Evolutionary conservation across 1,140 invertebrate genomes (phyloP).

Genomic region (Bradysia coprophila): DNA sequence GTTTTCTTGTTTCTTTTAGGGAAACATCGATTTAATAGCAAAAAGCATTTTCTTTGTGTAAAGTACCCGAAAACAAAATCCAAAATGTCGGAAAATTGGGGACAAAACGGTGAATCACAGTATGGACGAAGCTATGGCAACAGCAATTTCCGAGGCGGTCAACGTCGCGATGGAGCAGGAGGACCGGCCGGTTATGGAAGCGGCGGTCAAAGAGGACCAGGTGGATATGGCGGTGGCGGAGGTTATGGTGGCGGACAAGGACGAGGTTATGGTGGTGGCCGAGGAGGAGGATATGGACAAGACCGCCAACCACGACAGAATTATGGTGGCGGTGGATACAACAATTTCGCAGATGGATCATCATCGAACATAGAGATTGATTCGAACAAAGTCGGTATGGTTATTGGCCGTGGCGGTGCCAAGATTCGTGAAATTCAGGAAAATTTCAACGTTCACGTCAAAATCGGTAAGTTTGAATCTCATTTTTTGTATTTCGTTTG

Average conservation of each 20-base stretch:
- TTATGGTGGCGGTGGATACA: neutral
- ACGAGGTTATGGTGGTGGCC: neutral
- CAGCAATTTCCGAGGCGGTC: neutral
- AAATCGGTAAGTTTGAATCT: neutral
- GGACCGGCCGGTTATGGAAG: neutral
- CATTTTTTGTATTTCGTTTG: neutral
- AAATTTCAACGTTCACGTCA: conserved; percentile 33
- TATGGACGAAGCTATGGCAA: neutral
- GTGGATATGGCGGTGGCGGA: neutral
- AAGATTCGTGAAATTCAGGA: conserved; percentile 56
- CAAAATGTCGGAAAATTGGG: no score
- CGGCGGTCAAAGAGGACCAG: neutral
- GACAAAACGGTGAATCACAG: neutral
- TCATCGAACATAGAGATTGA: conserved; percentile 1
- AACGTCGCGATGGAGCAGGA: neutral
- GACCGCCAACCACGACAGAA: neutral
- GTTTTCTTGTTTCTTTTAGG: neutral
- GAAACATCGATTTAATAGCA: neutral
- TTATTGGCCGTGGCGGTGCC: conserved; percentile 44
- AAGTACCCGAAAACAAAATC: no score
- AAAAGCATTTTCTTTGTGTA: no score
- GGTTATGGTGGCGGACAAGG: neutral
- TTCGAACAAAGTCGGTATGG: conserved; percentile 15
- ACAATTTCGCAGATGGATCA: neutral
- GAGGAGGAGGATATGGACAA: neutral